Base-by-base conservation (phyloP, 1,140 invertebrate genomes). In the Papilio dardanus region DNA sequence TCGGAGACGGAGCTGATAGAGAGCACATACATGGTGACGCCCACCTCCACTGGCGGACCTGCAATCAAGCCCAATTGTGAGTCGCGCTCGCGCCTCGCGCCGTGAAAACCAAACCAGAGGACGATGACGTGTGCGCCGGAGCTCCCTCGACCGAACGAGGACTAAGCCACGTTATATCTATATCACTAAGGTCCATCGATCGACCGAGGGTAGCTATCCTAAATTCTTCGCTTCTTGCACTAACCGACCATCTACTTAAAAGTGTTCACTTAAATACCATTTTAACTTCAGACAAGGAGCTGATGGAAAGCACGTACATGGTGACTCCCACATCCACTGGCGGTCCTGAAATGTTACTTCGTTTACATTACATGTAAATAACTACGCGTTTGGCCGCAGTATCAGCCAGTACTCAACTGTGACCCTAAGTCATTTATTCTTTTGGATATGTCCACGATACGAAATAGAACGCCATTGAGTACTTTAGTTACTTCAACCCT, bases 1-100 rank as follows among this genome's bases (percentile, higher is more conserved):
- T 99, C 98, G 94, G 98, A 99, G 94, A 99, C 97, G 94, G 98
- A 99, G 96, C 97, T 98, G 95, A 99, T 99, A 96, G 97, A 98
- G 94, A 98, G 97, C 94, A 99, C 97, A 95, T 98, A 98, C 97
- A 99, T 98, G 94, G 98, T 99, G 95, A 99, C 97, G 93, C 98
- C 98, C 90, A 99, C 98, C 94, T 98, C 97, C 94, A 98, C 97
- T 89, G 98, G 97, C 92, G 97, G 96, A 97, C 97, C 97, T 98
- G 97, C 84, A 97, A 91, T 90, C 88, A 97, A 95, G 95, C 93
- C 94, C 94, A 91, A 88, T 86, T 73, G 81, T 87, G 81, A 89
- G 84, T 86, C 77, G 74, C 78, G 81, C 78, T 80, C 79, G 76
- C 71, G 71, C 79, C 76, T 78, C 76, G 83, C 84, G 81, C 82